Evolutionary conservation across 2,888 invertebrate species (phyloP).

Genomic region (Dione vanillae): DNA sequence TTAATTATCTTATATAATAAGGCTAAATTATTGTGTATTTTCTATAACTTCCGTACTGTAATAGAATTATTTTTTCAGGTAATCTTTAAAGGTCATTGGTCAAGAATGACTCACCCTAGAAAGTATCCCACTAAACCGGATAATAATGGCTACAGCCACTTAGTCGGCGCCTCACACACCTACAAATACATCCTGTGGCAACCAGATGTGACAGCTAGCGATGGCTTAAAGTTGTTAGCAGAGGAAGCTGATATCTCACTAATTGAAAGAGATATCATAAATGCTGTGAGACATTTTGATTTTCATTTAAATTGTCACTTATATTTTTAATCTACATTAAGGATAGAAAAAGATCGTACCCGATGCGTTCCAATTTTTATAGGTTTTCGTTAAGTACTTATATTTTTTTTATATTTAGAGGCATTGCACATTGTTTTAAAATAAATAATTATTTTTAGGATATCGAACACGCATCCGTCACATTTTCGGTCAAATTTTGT

Average conservation of each 20-base stretch:
- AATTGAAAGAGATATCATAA: constrained; percentile 68
- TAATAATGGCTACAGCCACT: constrained; percentile 72
- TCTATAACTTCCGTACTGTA: not conserved
- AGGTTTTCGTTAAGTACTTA: too few species aligned
- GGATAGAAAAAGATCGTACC: too few species aligned
- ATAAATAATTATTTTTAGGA: too few species aligned
- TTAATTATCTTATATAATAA: too few species aligned
- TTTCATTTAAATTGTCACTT: not conserved
- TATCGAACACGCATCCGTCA: too few species aligned
- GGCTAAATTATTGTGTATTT: not conserved
- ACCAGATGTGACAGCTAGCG: constrained; percentile 58
- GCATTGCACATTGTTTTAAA: not conserved
- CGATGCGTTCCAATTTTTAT: too few species aligned
- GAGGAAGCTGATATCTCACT: constrained; percentile 58
- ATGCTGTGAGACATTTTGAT: constrained; percentile 55
- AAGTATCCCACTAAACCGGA: constrained; percentile 73
- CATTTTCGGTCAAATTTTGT: too few species aligned
- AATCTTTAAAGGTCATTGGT: constrained; percentile 74
- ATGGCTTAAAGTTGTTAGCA: constrained; percentile 63
- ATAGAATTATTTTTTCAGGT: constrained; percentile 56
- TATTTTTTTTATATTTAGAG: too few species aligned
- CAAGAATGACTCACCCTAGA: constrained; percentile 69
- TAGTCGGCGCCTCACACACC: constrained; percentile 75
- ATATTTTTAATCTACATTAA: too few species aligned
- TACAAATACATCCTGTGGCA: constrained; percentile 65